These are phyloP conservation scores for Enteromius thamalakanensis DNA, from an alignment of 2,797 vertebrate genomes.

Conservation along the genomic window DNA sequence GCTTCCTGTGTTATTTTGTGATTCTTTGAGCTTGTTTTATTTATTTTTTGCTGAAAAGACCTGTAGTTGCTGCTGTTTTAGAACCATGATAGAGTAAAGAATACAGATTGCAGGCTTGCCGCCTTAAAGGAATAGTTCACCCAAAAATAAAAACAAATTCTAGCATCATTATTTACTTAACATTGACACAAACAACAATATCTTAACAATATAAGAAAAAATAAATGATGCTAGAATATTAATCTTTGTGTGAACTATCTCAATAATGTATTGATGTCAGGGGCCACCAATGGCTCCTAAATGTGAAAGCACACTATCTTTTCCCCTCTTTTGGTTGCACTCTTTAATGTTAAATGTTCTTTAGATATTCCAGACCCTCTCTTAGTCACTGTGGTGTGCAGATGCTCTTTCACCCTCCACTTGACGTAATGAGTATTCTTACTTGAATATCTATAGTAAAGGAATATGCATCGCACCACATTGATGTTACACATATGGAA, in stretches of 20 bases:
- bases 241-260: neutral
- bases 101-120: constrained; percentile 1
- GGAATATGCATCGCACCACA: constrained; percentile 65
- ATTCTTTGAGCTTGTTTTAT: constrained; percentile 35
- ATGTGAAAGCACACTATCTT: neutral
- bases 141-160: neutral
- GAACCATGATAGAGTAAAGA: neutral
- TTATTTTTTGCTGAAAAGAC: constrained; percentile 1
- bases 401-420: constrained; percentile 63
- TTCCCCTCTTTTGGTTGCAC: neutral
- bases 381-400: constrained; percentile 57
- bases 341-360: constrained; percentile 9
- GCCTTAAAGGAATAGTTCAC: constrained; percentile 9
- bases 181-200: neutral
- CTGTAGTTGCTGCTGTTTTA: constrained; percentile 33
- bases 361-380: constrained; percentile 2
- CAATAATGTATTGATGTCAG: neutral
- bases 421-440: constrained; percentile 53
- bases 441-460: constrained; percentile 57
- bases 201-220: neutral
- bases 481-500: constrained; percentile 62
- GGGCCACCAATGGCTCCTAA: neutral
- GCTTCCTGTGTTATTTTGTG: constrained; percentile 47
- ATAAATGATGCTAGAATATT: neutral
- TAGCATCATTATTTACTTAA: neutral